Conservation (phyloP, 2,113 vertebrate species). For the Cromileptes altivelis region DNA sequence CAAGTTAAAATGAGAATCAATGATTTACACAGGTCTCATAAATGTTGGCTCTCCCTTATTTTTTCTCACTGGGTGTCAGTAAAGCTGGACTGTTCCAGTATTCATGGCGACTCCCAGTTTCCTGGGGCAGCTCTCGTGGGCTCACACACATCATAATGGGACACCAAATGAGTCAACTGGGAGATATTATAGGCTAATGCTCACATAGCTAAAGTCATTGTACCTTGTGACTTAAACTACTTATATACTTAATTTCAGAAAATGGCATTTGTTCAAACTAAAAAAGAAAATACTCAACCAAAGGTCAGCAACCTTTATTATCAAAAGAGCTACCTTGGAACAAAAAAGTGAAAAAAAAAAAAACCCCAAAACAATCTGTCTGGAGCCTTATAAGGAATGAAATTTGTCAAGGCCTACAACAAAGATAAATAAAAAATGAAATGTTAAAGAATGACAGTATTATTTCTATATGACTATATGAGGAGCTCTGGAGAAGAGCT, state of each 20-base stretch:
- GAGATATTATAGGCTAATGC: not conserved
- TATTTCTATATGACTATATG: too few species aligned
- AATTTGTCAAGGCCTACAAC: too few species aligned
- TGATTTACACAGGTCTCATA: slow-evolving; percentile 64
- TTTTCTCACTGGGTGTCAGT: slow-evolving; percentile 19
- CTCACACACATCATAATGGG: slow-evolving; percentile 38
- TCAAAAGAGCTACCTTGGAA: too few species aligned
- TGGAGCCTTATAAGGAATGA: too few species aligned
- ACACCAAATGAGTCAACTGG: slow-evolving; percentile 10
- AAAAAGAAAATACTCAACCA: not conserved
- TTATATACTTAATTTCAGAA: slow-evolving; percentile 8
- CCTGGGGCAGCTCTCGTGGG: slow-evolving; percentile 32
- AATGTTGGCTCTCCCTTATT: slow-evolving; percentile 34
- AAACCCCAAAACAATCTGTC: too few species aligned
- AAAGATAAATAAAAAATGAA: too few species aligned
- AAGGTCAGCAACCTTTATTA: too few species aligned
- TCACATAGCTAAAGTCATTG: not conserved
- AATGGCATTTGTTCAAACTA: slow-evolving; percentile 2
- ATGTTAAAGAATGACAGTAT: too few species aligned
- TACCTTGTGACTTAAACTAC: not conserved
- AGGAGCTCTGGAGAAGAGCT: too few species aligned
- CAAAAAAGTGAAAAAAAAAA: too few species aligned
- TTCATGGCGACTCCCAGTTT: slow-evolving; percentile 51
- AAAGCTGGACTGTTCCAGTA: slow-evolving; percentile 45
- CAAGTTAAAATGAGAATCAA: slow-evolving; percentile 52